phyloP scores from a whole-genome alignment of 2,888 invertebrate genomes.

The Euproctis similis region DNA sequence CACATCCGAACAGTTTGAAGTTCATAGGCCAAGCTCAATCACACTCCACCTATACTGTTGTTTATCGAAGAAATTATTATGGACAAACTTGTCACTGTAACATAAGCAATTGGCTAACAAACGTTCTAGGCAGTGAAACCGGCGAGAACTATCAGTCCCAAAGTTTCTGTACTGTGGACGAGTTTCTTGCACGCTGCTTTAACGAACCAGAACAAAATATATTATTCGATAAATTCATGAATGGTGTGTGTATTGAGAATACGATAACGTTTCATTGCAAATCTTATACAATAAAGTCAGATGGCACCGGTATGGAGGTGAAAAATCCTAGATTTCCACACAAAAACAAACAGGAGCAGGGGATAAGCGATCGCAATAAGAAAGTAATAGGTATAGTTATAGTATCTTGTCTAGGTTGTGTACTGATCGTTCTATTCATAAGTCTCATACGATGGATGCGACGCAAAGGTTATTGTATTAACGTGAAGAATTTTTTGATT shows the following conservation, averaged over 20 bases:
- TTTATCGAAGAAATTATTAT: slow-evolving; percentile 78
- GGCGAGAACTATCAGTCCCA: slow-evolving; percentile 60
- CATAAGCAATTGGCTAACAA: slow-evolving; percentile 74
- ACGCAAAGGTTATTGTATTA: slow-evolving; percentile 71
- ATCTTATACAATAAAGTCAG: slow-evolving; percentile 55
- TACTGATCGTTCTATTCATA: slow-evolving; percentile 70
- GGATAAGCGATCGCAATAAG: slow-evolving; percentile 46
- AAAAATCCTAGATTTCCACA: slow-evolving; percentile 67
- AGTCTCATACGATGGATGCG: slow-evolving; percentile 76
- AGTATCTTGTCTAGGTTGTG: slow-evolving; percentile 66
- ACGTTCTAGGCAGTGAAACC: slow-evolving; percentile 52
- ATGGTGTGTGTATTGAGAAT: slow-evolving; percentile 72
- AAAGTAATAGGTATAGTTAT: slow-evolving; percentile 70
- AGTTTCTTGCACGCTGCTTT: slow-evolving; percentile 78
- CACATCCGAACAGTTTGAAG: slow-evolving; percentile 69
- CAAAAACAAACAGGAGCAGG: slow-evolving; percentile 33
- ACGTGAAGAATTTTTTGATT: slow-evolving; percentile 53
- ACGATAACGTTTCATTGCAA: slow-evolving; percentile 73
- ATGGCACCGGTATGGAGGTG: slow-evolving; percentile 42
- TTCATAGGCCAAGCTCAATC: slow-evolving; percentile 74
- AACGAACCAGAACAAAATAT: slow-evolving; percentile 79
- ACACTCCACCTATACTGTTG: slow-evolving; percentile 49
- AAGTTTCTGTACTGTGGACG: slow-evolving; percentile 79
- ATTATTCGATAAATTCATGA: slow-evolving; percentile 77
- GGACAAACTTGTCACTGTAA: slow-evolving; percentile 79